Conservation (phyloP, 2,797 vertebrate genomes). For the Sternotherus odoratus region DNA sequence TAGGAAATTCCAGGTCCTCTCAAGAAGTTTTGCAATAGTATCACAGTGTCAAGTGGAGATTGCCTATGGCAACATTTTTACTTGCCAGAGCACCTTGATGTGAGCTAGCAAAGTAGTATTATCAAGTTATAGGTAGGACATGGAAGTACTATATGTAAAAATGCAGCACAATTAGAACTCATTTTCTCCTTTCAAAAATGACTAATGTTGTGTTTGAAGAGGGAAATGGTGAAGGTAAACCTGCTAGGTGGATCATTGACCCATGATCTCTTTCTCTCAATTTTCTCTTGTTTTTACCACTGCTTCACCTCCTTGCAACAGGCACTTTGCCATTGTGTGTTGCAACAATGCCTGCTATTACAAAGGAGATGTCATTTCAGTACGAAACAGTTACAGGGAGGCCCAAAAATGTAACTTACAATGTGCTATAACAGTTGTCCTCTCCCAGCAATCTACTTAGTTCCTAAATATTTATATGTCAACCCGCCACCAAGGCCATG, state of each 20-base stretch:
- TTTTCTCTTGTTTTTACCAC: not conserved
- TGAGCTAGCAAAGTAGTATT: not conserved
- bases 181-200: not conserved
- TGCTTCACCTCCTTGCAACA: not conserved
- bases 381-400: not conserved
- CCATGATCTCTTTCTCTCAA: not conserved
- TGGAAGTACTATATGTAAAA: not conserved
- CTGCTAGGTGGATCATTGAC: not conserved
- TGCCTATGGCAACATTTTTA: constrained; percentile 55
- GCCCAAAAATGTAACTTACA: not conserved
- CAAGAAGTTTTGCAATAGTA: constrained; percentile 25
- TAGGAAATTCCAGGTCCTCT: constrained; percentile 57
- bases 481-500: rapidly evolving
- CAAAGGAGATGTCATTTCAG: not conserved
- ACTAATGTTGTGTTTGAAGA: not conserved
- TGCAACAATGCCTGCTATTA: rapidly evolving
- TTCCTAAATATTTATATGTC: not conserved
- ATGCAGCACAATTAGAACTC: not conserved
- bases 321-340: rapidly evolving
- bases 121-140: constrained; percentile 7
- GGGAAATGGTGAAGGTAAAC: not conserved
- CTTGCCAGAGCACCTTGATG: constrained; percentile 10
- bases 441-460: not conserved
- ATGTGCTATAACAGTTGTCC: not conserved
- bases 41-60: not conserved